These are phyloP conservation scores for Hyles vespertilio DNA, from an alignment of 1,140 invertebrate genomes.

Conservation along the genomic window DNA sequence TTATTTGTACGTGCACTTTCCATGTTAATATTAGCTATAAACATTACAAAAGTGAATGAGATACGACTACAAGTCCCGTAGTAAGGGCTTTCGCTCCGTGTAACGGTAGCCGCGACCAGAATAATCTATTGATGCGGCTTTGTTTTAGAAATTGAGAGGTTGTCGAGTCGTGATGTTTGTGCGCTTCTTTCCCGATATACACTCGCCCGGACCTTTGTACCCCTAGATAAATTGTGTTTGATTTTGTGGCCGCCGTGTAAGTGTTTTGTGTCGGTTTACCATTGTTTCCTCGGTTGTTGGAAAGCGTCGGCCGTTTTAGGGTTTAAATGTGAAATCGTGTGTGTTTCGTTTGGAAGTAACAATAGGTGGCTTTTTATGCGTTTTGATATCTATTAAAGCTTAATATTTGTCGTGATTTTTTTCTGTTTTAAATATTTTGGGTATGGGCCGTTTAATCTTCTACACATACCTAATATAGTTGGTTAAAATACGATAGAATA, in stretches of 20 bases:
- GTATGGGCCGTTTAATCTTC: too few species aligned
- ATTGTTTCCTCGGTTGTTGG: too few species aligned
- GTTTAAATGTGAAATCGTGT: too few species aligned
- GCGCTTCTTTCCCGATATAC: constrained; percentile 40
- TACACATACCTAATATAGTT: too few species aligned
- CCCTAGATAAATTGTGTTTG: constrained; percentile 29
- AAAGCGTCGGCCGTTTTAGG: too few species aligned
- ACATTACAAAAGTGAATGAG: constrained; percentile 4
- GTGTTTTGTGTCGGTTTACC: constrained; percentile 3
- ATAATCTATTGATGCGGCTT: constrained; percentile 61
- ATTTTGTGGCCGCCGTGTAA: constrained; percentile 22
- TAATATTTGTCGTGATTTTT: too few species aligned
- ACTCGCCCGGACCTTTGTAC: constrained; percentile 29
- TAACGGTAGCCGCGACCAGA: constrained; percentile 59
- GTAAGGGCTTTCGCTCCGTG: constrained; percentile 35
- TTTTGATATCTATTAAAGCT: too few species aligned
- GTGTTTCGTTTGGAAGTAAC: too few species aligned
- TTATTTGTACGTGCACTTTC: background rate
- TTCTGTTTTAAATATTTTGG: too few species aligned
- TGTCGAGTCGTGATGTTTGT: constrained; percentile 51
- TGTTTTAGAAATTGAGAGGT: constrained; percentile 69
- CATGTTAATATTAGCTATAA: background rate
- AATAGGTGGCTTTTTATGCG: too few species aligned
- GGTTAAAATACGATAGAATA: too few species aligned
- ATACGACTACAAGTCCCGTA: constrained; percentile 8